Base-by-base conservation (phyloP, 2,888 invertebrate genomes). In the Drosophila niveifrons region DNA sequence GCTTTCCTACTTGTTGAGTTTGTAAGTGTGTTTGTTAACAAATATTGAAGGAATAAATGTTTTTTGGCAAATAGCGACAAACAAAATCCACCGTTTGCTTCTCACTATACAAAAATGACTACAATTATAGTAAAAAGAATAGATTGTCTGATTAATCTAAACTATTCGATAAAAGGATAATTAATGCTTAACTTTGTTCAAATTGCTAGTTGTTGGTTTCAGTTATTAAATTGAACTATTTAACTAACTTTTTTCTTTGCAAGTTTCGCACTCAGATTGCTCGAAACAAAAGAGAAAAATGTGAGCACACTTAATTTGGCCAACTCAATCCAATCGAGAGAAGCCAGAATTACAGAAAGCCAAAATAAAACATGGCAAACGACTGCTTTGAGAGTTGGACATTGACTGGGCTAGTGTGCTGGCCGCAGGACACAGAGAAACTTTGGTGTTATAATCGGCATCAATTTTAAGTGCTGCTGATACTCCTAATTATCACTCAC, bases 401-500 rank as follows among this genome's bases (percentile, higher is more conserved):
- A 44, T 50, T 52, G 58, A 43, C 11, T 13, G 9, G 18, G 46
- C 18, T 28, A 36, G 15, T 36, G 50, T 51, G 48, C 48, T 61
- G 44, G 65, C 44, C 53, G 53, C 47, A 58, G 44, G 29, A 29
- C 55, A n/a, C 36, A 15, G 56, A 66, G 55, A 50, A 79, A 82
- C 80, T 88, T 88, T 69, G 58, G 66, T 76, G 79, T 72, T 67
- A 62, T 79, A 87, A 84, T 71, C 88, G 77, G 68, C 71, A 80
- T 69, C 61, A 77, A 77, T 72, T 78, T 80, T 74, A 82, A 85
- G 74, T 82, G 78, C 80, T 82, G 73, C 71, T 82, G 89, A 85
- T 88, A 82, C 80, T 85, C 65, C 88, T 82, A 89, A 85, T 85
- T 85, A 85, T 75, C 85, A 72, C 89, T 72, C 66, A 67, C 47